phyloP scores from a whole-genome alignment of 2,888 invertebrate genomes.

The Pandemis heparana region DNA sequence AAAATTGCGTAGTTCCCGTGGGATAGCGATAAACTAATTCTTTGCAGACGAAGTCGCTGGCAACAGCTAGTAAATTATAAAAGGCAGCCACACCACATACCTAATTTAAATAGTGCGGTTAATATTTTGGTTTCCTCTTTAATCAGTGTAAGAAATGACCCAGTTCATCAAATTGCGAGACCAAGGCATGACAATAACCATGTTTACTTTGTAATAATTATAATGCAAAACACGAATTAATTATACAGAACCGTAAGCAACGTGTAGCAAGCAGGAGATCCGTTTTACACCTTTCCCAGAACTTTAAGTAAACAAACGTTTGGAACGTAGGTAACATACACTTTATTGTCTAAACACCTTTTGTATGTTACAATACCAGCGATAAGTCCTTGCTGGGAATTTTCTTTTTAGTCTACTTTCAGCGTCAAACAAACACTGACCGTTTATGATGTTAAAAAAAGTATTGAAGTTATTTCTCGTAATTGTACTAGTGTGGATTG shows the following conservation, averaged over 20 bases:
- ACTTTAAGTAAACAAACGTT: conserved; percentile 26
- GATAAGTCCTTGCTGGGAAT: conserved; percentile 3
- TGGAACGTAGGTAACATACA: neutral
- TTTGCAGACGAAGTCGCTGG: no score
- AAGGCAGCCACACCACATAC: neutral
- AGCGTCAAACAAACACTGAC: neutral
- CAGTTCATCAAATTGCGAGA: neutral
- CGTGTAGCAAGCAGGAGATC: neutral
- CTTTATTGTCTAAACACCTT: conserved; percentile 29
- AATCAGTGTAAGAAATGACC: neutral
- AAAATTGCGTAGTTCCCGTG: no score
- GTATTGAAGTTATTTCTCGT: conserved; percentile 52
- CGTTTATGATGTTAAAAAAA: conserved; percentile 46
- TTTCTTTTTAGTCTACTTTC: conserved; percentile 8
- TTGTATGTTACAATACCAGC: conserved; percentile 17
- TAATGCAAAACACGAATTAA: neutral
- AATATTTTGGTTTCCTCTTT: neutral
- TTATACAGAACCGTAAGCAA: neutral
- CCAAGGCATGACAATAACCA: neutral
- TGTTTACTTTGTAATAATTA: no score
- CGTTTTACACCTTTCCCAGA: conserved; percentile 21
- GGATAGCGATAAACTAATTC: no score
- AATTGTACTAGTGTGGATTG: conserved; percentile 57
- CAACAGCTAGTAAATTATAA: no score
- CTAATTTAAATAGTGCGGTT: neutral